Evolutionary conservation across 2,888 invertebrate genomes (phyloP).

Genomic region (Pachydiplax longipennis): DNA sequence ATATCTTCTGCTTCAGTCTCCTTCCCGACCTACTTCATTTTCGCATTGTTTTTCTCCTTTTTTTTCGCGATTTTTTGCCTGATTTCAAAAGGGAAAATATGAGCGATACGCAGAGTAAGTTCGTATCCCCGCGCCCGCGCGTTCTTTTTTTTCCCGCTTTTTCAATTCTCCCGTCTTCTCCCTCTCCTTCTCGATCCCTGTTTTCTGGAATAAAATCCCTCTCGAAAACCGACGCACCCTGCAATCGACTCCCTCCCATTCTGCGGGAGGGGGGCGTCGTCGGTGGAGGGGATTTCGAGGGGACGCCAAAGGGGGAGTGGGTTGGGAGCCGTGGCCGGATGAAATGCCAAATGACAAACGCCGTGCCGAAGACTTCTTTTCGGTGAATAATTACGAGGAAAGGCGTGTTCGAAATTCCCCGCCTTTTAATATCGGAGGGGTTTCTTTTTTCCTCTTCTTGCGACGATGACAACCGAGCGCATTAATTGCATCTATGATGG

Average conservation of each 20-base stretch:
- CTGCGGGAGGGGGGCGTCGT: not conserved
- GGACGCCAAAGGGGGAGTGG: not conserved
- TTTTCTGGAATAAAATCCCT: slow-evolving; percentile 21
- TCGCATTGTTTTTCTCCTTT: not conserved
- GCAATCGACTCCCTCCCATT: slow-evolving; percentile 11
- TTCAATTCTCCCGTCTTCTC: slow-evolving; percentile 4
- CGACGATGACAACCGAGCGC: slow-evolving; percentile 3
- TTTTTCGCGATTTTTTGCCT: not conserved
- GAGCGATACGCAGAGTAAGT: not conserved
- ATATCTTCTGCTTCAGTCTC: slow-evolving; percentile 28
- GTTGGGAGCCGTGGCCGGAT: not conserved
- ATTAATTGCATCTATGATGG: not conserved
- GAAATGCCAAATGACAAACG: not conserved
- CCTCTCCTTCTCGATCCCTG: not conserved
- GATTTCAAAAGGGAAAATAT: slow-evolving; percentile 1
- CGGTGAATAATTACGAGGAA: slow-evolving; percentile 21
- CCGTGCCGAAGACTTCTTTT: slow-evolving; percentile 20
- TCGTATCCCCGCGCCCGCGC: not conserved
- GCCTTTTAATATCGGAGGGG: slow-evolving; percentile 5
- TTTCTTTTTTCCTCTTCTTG: not conserved
- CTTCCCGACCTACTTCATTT: slow-evolving; percentile 12
- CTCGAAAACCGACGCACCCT: slow-evolving; percentile 36
- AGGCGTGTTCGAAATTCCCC: slow-evolving; percentile 7
- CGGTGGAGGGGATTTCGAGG: not conserved
- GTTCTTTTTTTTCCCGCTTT: not conserved